Base-by-base conservation (phyloP, 2,797 vertebrate genomes). In the Macropodus opercularis region DNA sequence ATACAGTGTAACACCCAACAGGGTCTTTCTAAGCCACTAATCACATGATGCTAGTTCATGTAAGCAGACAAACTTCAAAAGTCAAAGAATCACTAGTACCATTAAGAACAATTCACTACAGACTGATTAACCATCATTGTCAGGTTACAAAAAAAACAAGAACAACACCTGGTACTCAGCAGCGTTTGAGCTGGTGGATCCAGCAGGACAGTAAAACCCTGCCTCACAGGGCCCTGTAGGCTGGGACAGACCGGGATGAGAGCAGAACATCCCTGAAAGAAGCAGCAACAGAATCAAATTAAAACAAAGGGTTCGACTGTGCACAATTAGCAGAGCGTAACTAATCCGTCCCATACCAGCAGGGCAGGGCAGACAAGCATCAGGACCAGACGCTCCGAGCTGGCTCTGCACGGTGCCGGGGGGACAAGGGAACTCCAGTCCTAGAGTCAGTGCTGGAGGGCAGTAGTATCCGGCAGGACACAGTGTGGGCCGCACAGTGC, bases 201-300 rank as follows among this genome's bases (percentile, higher is more conserved):
- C 94, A 38, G 75, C 85, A 29, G 90, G 87, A 69, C 96, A 98
- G 57, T 92, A 92, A 75, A 92, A 93, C 15, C 94, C 93, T 1
- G 93, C 81, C n/a, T 93, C 87, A 75, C 96, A 98, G 24, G 80
- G 85, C 4, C 96, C 96, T 3, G 93, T 93, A 0, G 95, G 94
- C 71, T 88, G 85, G 1, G 91, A 82, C 0, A 93, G 87, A 26
- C 94, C 96, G 67, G 88, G 77, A 0, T 83, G 81, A 11, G 91
- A 92, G 79, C 96, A 98, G 50, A 95, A 95, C 94, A 91, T 94
- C 32, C 95, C 96, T 98, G 53, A 14, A 55, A 47, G 19, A 67
- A 67, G 42, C 10, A 63, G 1, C 18, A 48, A 44, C 9, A 64
- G 18, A 55, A 56, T 19, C 15, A 42, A 36, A 4, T 7, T 10